Evolutionary conservation across 2,113 vertebrate species (phyloP).

Genomic region (Upupa epops): DNA sequence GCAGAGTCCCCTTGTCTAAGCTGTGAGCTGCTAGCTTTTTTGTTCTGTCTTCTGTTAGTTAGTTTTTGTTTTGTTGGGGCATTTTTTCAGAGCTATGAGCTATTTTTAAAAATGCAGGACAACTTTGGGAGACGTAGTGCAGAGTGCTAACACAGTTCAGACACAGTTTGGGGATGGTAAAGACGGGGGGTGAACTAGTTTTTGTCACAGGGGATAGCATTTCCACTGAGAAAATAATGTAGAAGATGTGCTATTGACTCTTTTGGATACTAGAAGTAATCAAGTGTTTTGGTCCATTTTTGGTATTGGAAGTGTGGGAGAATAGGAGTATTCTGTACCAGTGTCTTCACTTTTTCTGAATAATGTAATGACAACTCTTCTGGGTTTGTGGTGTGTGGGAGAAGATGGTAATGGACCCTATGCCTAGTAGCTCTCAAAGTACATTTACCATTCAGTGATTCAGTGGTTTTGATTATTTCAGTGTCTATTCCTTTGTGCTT

Average conservation of each 20-base stretch:
- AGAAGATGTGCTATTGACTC: not conserved
- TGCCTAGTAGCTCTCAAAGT: not conserved
- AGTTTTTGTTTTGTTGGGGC: not conserved
- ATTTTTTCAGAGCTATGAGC: not conserved
- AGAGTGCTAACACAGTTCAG: not conserved
- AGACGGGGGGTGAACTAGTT: not conserved
- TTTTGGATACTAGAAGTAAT: not conserved
- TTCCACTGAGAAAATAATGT: not conserved
- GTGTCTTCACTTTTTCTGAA: not conserved
- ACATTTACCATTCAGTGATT: not conserved
- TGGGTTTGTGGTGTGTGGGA: not conserved
- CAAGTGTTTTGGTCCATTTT: not conserved
- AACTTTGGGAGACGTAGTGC: not conserved
- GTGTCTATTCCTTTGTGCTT: not conserved
- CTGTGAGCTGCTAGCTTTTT: not conserved
- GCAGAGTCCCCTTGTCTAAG: too few species aligned
- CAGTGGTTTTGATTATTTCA: slow-evolving; percentile 8
- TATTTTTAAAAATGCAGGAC: not conserved
- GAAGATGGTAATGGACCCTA: not conserved
- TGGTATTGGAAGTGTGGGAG: not conserved
- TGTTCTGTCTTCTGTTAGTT: accelerated
- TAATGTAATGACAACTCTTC: not conserved
- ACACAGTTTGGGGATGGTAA: not conserved
- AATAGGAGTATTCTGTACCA: not conserved
- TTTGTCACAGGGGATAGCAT: not conserved